Percentiles rank a stretch among this genome's conserved stretches.
These are phyloP conservation scores for Anhinga anhinga DNA, from an alignment of 2,113 vertebrate species.

Conservation along the genomic window DNA sequence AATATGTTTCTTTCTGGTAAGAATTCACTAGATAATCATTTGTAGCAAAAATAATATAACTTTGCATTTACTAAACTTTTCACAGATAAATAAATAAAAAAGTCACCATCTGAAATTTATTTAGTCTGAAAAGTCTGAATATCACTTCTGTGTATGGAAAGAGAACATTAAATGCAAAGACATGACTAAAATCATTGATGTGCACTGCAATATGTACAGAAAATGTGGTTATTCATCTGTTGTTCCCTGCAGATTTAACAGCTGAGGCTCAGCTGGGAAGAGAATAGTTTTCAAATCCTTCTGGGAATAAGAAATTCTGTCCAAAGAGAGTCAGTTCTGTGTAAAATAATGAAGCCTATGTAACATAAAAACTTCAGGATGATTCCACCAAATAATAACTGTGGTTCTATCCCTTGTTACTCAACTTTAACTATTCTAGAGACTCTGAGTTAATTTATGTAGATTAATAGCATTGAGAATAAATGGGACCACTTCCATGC, in stretches of 20 bases:
- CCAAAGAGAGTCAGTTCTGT: background rate
- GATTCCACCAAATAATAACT: background rate
- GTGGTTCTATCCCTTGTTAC: background rate
- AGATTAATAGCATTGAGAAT: background rate
- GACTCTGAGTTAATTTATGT: background rate
- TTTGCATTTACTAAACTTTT: background rate
- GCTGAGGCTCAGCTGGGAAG: background rate
- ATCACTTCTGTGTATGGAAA: background rate
- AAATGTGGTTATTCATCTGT: background rate
- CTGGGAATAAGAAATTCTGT: background rate
- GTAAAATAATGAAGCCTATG: background rate
- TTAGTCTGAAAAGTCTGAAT: background rate
- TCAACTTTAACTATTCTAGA: background rate
- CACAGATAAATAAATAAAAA: background rate
- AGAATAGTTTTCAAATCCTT: background rate
- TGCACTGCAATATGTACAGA: background rate
- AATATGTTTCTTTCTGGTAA: background rate
- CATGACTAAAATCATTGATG: background rate
- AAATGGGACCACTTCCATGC: background rate
- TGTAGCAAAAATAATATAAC: background rate
- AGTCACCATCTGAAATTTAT: background rate
- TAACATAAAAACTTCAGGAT: background rate
- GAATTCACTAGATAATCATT: background rate
- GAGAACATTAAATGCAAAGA: background rate
- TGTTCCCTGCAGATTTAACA: background rate